Percentiles rank a stretch among this genome's conserved stretches.
Evolutionary conservation across 1,140 invertebrate species (phyloP).

Genomic region (Drosophila tsacasi): DNA sequence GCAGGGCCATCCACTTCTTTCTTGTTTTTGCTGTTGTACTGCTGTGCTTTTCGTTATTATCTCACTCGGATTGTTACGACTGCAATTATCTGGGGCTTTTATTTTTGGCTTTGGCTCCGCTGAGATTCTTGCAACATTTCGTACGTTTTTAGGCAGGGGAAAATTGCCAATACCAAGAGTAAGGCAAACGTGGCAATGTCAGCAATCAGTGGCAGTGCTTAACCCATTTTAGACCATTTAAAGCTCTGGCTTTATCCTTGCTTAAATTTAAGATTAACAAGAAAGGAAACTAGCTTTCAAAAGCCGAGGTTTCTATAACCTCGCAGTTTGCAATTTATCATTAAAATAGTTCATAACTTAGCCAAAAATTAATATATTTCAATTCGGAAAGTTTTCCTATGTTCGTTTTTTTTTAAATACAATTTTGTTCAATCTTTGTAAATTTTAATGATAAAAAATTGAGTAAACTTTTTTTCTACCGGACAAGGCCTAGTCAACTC

Average conservation of each 20-base stretch:
- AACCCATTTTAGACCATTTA: slow-evolving; percentile 4
- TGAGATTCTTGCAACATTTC: slow-evolving; percentile 69
- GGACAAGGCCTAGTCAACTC: too few relatives aligned
- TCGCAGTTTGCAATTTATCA: background rate
- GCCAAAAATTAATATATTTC: too few relatives aligned
- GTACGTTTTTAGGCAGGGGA: slow-evolving; percentile 2
- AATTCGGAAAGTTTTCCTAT: too few relatives aligned
- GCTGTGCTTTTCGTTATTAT: slow-evolving; percentile 29
- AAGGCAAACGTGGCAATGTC: slow-evolving; percentile 15
- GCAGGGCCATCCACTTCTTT: slow-evolving; percentile 60
- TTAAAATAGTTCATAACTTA: too few relatives aligned
- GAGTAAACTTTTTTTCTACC: too few relatives aligned
- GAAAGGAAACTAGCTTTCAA: too few relatives aligned
- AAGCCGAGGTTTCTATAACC: too few relatives aligned
- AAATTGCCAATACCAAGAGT: slow-evolving; percentile 43
- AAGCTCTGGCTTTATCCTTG: background rate
- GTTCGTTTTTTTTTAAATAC: too few relatives aligned
- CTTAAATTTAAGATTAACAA: background rate
- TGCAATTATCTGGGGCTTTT: slow-evolving; percentile 42
- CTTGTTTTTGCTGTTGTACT: slow-evolving; percentile 12
- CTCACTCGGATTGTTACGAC: slow-evolving; percentile 27
- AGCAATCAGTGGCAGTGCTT: slow-evolving; percentile 20
- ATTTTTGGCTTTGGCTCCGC: slow-evolving; percentile 10
- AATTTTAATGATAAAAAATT: too few relatives aligned
- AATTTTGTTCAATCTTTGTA: too few relatives aligned